Evolutionary conservation across 2,888 invertebrate genomes (phyloP).

Genomic region (Macaria notata): DNA sequence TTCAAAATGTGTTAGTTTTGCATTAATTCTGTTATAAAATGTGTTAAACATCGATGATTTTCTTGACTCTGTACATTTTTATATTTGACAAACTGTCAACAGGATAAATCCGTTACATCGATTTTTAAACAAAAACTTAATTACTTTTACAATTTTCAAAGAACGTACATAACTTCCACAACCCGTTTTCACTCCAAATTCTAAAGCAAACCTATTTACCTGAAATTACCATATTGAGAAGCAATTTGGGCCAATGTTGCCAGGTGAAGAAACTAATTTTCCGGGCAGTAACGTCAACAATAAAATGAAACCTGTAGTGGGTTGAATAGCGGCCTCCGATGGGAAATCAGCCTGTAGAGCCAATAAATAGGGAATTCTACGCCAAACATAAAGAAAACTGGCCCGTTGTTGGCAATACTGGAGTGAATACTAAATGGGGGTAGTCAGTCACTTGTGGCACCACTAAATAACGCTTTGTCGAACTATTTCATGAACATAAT

Average conservation of each 20-base stretch:
- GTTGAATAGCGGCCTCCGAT: conserved; percentile 33
- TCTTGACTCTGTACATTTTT: too few species aligned
- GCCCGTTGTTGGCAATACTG: conserved; percentile 9
- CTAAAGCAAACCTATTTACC: too few species aligned
- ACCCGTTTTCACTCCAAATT: too few species aligned
- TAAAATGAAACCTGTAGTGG: conserved; percentile 32
- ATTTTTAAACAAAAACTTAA: too few species aligned
- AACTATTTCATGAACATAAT: too few species aligned
- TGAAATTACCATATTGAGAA: conserved; percentile 16
- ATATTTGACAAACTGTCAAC: too few species aligned
- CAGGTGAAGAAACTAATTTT: conserved; percentile 32
- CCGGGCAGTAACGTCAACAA: conserved; percentile 32
- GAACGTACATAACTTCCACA: too few species aligned
- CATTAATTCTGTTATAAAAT: too few species aligned
- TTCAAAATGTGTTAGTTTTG: too few species aligned
- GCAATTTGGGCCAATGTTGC: conserved; percentile 7
- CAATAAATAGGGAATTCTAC: conserved; percentile 42
- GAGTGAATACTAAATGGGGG: conserved; percentile 7
- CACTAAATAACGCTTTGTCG: not conserved
- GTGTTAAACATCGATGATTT: too few species aligned
- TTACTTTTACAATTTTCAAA: too few species aligned
- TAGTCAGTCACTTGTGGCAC: conserved; percentile 2
- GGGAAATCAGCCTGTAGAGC: conserved; percentile 42
- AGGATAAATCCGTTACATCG: too few species aligned
- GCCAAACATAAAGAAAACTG: conserved; percentile 24